phyloP scores from a whole-genome alignment of 2,797 vertebrate genomes.

The Malurus splendens region DNA sequence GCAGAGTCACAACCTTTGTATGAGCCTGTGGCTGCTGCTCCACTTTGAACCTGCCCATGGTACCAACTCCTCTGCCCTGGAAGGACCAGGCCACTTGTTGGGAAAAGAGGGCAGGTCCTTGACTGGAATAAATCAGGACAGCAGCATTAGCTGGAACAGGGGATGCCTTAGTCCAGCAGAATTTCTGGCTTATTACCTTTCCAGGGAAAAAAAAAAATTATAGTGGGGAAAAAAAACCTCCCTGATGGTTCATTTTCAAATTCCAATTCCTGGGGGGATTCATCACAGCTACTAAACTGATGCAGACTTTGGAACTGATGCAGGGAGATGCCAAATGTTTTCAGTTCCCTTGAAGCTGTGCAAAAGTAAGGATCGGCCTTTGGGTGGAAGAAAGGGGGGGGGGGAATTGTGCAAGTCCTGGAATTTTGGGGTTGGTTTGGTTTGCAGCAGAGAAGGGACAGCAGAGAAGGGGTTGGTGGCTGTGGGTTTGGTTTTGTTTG shows the following conservation, averaged over 20 bases:
- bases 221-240: not conserved
- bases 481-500: no score
- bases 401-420: not conserved
- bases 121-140: not conserved
- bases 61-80: not conserved
- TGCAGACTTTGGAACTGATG: slow-evolving; percentile 31
- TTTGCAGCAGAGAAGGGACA: not conserved
- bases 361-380: not conserved
- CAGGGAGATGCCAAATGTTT: slow-evolving; percentile 36
- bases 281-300: slow-evolving; percentile 40
- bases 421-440: not conserved
- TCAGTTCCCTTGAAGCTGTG: not conserved
- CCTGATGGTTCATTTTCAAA: not conserved
- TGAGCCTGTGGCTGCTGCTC: not conserved
- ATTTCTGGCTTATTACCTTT: not conserved
- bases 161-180: not conserved
- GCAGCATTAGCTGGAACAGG: not conserved
- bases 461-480: not conserved
- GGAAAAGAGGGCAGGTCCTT: not conserved
- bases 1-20: not conserved
- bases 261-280: not conserved
- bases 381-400: not conserved
- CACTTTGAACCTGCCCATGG: no score
- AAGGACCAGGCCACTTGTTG: not conserved
- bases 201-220: not conserved